Conservation (phyloP, 2,113 vertebrate species). For the Fulica atra region DNA sequence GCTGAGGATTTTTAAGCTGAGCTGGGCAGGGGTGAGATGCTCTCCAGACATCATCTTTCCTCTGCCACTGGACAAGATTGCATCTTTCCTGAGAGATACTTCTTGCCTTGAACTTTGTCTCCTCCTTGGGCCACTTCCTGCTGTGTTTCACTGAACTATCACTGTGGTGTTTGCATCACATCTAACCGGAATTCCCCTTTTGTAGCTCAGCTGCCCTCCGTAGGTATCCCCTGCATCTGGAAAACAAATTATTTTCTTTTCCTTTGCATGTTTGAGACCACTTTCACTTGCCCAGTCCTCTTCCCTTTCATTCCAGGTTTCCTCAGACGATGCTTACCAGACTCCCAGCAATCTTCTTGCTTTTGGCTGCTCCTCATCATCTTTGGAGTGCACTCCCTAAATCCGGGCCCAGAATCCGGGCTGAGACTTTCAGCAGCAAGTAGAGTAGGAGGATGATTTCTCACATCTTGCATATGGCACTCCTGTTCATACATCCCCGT, state of each 20-base stretch:
- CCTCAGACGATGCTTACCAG: not conserved
- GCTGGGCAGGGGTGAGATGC: not conserved
- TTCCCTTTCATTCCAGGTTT: not conserved
- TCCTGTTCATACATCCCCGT: slow-evolving; percentile 45
- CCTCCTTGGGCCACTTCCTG: not conserved
- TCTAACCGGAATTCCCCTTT: not conserved
- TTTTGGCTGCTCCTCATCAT: not conserved
- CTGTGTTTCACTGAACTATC: not conserved
- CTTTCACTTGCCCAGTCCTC: not conserved
- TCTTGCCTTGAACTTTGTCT: not conserved
- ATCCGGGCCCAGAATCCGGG: not conserved
- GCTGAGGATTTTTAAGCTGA: slow-evolving; percentile 3
- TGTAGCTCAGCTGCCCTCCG: not conserved
- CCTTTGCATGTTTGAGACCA: not conserved
- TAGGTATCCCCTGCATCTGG: not conserved
- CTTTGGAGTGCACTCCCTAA: not conserved
- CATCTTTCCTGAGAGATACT: not conserved
- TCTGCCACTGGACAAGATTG: not conserved
- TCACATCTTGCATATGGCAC: slow-evolving; percentile 50
- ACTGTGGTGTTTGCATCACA: not conserved
- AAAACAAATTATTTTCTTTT: not conserved
- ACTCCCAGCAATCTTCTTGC: not conserved
- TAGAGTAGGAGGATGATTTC: slow-evolving; percentile 57
- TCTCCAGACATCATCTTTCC: slow-evolving; percentile 1
- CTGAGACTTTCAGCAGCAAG: slow-evolving; percentile 26